Evolutionary conservation across 2,113 vertebrate species (phyloP), one percentile per base, ranked within the genome.

Genomic region (Dermatemys mawii): DNA sequence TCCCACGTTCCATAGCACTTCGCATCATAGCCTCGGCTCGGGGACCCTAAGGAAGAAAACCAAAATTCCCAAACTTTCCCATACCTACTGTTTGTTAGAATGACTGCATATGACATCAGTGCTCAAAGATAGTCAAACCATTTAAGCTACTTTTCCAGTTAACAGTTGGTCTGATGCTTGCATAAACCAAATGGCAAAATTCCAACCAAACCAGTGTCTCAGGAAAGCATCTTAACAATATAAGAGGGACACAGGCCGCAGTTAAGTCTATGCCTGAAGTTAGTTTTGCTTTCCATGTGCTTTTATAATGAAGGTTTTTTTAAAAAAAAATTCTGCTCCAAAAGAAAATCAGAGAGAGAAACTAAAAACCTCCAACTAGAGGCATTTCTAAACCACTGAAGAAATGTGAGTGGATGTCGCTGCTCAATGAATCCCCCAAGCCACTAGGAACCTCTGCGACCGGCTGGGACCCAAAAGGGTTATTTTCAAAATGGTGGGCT

Each of bases 11-110:
- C 98, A 99, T 98, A 83, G 99, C 98, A 86, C 80, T 97, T 21
- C 90, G 97, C 98, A 99, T 98, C 99, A 99, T 97, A 83, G 96
- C 96, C 97, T 99, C 99, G 50, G 99, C 99, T 76, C 96, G 97
- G 53, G 99, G 98, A 7, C 99, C 99, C 99, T 99, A 92, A 51
- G 75, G 82, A 88, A 87, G 60, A 41, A 94, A 5, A 35, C 1
- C 51, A 53, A 53, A 67, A 17, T 11, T 11, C 38, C 70, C 10
- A 22, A 75, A 44, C 70, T 75, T 41, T 38, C n/a, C 32, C 60
- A n/a, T 8, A 9, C 60, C 32, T 19, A 8, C 60, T 67, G 60
- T n/a, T 67, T 67, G 32, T 67, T n/a, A n/a, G 32, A n/a, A 67
- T 12, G 35, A n/a, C 60, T 35, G 35, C 16, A 60, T 60, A 14